Evolutionary conservation across 2,113 vertebrate species (phyloP).

Genomic region (Colaptes auratus): DNA sequence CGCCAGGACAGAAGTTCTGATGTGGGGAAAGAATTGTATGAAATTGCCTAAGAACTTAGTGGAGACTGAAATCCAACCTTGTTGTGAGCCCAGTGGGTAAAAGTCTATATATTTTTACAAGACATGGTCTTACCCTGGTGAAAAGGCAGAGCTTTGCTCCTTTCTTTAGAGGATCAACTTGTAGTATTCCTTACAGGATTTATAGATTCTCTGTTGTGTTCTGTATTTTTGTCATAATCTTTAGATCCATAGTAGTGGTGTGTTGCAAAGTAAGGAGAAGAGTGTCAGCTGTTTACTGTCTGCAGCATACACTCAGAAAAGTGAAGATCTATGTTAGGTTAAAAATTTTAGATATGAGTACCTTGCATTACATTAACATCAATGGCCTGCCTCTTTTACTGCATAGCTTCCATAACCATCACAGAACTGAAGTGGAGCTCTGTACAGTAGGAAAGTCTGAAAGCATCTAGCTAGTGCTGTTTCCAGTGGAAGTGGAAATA

Average conservation of each 20-base stretch:
- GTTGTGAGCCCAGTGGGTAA: background rate
- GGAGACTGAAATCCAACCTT: background rate
- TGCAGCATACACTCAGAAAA: background rate
- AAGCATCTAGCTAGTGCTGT: background rate
- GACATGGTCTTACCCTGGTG: background rate
- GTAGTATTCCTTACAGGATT: background rate
- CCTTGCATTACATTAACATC: background rate
- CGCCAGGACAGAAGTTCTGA: background rate
- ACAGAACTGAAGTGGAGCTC: background rate
- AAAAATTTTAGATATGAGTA: background rate
- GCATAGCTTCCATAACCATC: background rate
- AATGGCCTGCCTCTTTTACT: background rate
- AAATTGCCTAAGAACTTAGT: background rate
- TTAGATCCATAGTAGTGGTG: background rate
- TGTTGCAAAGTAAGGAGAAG: background rate
- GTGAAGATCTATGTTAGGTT: background rate
- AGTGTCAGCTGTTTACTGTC: background rate
- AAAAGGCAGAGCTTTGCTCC: background rate
- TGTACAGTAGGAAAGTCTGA: background rate
- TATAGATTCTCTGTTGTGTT: background rate
- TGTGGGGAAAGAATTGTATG: background rate
- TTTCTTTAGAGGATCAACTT: background rate
- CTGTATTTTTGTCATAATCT: background rate
- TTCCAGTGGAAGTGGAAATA: background rate
- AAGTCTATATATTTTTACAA: background rate